Evolutionary conservation across 1,140 invertebrate species (phyloP).

Genomic region (Pygmarrhopalites habei): DNA sequence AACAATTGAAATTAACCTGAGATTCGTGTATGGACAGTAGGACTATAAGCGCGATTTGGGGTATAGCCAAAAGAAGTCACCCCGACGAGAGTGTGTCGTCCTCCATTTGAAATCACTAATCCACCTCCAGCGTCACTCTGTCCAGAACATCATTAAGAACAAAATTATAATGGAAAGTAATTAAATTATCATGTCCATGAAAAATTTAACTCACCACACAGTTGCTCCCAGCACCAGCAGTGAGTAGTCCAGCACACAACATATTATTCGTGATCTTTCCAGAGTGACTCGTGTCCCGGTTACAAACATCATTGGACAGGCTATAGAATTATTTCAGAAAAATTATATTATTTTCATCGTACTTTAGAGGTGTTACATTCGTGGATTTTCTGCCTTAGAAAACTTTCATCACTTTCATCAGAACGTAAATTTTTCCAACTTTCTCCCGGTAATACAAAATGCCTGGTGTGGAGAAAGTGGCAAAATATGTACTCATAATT

Average conservation of each 20-base stretch:
- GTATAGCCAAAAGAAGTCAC: conserved; percentile 39
- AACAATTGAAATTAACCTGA: too few relatives aligned
- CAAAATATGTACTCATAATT: too few relatives aligned
- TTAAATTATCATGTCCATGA: neutral
- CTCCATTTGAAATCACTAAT: conserved; percentile 27
- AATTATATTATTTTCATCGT: too few relatives aligned
- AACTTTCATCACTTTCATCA: too few relatives aligned
- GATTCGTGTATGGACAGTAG: conserved; percentile 26
- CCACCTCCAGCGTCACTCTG: conserved; percentile 32
- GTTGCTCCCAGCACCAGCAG: neutral
- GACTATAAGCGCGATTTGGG: conserved; percentile 20
- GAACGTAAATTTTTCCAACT: too few relatives aligned
- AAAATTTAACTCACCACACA: conserved; percentile 20
- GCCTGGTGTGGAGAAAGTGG: too few relatives aligned
- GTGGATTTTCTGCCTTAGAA: too few relatives aligned
- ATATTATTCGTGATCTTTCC: conserved; percentile 28
- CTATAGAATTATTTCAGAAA: too few relatives aligned
- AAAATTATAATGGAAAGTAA: neutral
- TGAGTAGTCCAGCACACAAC: conserved; percentile 30
- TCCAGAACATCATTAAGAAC: too few relatives aligned
- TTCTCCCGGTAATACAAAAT: too few relatives aligned
- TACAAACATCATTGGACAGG: conserved; percentile 33
- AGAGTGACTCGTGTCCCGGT: conserved; percentile 27
- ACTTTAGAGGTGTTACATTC: too few relatives aligned
- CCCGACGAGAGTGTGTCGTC: conserved; percentile 36